Base-by-base conservation (phyloP, 2,888 invertebrate genomes). In the Malachius bipustulatus region DNA sequence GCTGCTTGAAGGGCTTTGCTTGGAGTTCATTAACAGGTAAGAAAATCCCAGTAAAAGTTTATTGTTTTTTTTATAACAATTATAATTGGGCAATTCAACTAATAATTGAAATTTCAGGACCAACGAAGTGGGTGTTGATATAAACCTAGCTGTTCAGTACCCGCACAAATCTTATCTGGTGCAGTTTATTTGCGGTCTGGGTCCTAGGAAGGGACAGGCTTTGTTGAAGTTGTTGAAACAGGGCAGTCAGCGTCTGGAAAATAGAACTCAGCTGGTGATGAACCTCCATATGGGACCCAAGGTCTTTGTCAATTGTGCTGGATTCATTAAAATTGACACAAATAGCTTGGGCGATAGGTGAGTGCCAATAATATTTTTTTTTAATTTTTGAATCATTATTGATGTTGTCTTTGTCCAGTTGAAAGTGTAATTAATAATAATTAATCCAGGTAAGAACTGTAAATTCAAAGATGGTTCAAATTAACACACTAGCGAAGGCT, bases 271-370 rank as follows among this genome's bases (percentile, higher is more conserved):
- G 56, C 67, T 98, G 12, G 94, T 98, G 9, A 94, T 91, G 1
- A 74, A 82, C 2, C 96, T 93, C 57, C 90, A 93, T 54, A 88
- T 98, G 85, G 97, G 97, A 0, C 96, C 96, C 0, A 55, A 55
- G 41, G 91, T 97, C 0, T 97, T 98, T 56, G 91, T 98, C 47
- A 98, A 98, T 60, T 96, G 96, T 65, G 94, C 97, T 4, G 98
- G 97, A 14, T 98, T 99, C 59, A 91, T 99, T 37, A 94, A 90
- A 67, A 97, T 99, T 44, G 97, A 99, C 54, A 96, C 96, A 0
- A 89, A 84, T 55, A 89, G 93, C 42, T 65, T 94, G 30, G 93
- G 91, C 2, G 93, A 96, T 52, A 81, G 66, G 55, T 55, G 41
- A 41, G 37, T 39, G n/a, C n/a, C n/a, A n/a, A n/a, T n/a, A n/a